Evolutionary conservation across 2,797 vertebrate genomes (phyloP).

Genomic region (Okamejei kenojei): DNA sequence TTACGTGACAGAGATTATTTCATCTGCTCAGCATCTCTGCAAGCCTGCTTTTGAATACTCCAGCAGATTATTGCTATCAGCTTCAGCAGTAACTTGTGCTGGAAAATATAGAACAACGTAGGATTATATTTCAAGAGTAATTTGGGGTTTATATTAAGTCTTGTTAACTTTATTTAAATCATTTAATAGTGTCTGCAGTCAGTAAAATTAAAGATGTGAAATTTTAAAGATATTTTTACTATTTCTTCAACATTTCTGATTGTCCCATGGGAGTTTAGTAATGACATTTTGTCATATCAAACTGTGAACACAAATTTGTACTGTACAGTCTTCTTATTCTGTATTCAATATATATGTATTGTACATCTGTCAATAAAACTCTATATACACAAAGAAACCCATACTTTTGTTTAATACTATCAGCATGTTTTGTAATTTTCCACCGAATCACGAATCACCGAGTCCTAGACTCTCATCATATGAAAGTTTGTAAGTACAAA

Average conservation of each 20-base stretch:
- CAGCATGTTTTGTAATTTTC: not conserved
- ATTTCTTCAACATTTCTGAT: constrained; percentile 61
- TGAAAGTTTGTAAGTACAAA: too few relatives aligned
- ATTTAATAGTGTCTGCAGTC: constrained; percentile 72
- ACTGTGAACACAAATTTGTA: constrained; percentile 84
- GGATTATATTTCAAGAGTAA: constrained; percentile 76
- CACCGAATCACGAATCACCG: not conserved
- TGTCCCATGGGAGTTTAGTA: constrained; percentile 80
- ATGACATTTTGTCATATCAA: constrained; percentile 76
- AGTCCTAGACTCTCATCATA: not conserved
- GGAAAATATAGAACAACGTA: constrained; percentile 62
- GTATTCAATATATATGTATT: constrained; percentile 60
- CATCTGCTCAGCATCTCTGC: constrained; percentile 59
- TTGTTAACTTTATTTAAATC: constrained; percentile 57
- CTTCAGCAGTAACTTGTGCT: constrained; percentile 69
- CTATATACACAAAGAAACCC: constrained; percentile 52
- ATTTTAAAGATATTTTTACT: constrained; percentile 62
- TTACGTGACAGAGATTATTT: constrained; percentile 59
- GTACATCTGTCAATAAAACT: constrained; percentile 83
- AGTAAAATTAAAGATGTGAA: constrained; percentile 73
- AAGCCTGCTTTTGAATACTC: constrained; percentile 51
- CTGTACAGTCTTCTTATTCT: constrained; percentile 71
- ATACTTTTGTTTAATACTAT: not conserved
- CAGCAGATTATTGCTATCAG: constrained; percentile 60
- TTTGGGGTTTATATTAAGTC: constrained; percentile 78